Evolutionary conservation across 2,113 vertebrate species (phyloP).

Genomic region (Tyrannus savana): DNA sequence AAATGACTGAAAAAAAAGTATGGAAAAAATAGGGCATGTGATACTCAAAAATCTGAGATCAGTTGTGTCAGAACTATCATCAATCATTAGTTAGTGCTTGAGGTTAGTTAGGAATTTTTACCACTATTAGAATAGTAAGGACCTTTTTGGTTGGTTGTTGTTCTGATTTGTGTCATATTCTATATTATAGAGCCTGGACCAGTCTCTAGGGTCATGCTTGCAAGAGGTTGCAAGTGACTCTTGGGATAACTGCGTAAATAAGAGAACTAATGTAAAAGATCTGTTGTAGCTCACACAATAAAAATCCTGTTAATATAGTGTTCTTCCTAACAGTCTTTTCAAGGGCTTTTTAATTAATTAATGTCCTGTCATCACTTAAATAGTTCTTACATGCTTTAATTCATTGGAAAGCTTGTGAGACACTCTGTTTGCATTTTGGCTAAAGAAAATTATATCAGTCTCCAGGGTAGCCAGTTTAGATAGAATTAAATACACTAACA

Average conservation of each 20-base stretch:
- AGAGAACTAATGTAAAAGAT: not conserved
- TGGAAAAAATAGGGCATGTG: not conserved
- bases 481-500: not conserved
- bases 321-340: not conserved
- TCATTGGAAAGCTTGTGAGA: not conserved
- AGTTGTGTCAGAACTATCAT: no score
- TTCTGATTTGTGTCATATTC: not conserved
- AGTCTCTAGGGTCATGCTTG: not conserved
- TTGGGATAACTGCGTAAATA: not conserved
- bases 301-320: not conserved
- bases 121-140: not conserved
- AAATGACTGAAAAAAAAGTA: not conserved
- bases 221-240: fast-evolving
- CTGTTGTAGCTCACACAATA: not conserved
- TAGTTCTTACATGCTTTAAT: not conserved
- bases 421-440: not conserved
- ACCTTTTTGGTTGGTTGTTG: not conserved
- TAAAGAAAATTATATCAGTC: not conserved
- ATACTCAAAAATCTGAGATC: not conserved
- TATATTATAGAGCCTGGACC: not conserved
- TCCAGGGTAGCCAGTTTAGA: not conserved
- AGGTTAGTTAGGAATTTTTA: not conserved
- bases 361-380: not conserved
- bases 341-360: not conserved
- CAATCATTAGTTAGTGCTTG: not conserved